Percentiles rank a stretch among this genome's conserved stretches.
phyloP scores from a whole-genome alignment of 92 coral and sea anemone species.

The Porites rus region DNA sequence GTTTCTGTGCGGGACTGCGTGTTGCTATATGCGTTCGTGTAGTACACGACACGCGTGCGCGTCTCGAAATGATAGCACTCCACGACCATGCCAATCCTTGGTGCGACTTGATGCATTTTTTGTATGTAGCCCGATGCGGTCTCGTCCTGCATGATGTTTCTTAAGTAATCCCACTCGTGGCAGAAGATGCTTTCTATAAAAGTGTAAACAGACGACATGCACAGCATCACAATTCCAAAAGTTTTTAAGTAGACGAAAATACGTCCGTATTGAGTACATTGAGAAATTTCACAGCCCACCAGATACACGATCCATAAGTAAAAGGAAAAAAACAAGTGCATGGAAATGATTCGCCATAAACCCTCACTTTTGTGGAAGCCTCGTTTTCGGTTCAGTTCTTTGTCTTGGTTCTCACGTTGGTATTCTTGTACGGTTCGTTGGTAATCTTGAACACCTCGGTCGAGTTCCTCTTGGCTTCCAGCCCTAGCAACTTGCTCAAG shows the following conservation, averaged over 20 bases:
- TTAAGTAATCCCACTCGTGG: slow-evolving; percentile 57
- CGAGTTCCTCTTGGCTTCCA: slow-evolving; percentile 19
- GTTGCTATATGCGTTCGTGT: slow-evolving; percentile 65
- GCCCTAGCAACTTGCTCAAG: slow-evolving; percentile 52
- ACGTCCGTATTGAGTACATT: slow-evolving; percentile 50
- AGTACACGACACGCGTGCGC: slow-evolving; percentile 57
- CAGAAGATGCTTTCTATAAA: slow-evolving; percentile 53
- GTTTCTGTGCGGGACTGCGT: slow-evolving; percentile 65
- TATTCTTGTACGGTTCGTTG: slow-evolving; percentile 30
- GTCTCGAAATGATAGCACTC: slow-evolving; percentile 68
- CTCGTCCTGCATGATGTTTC: slow-evolving; percentile 63
- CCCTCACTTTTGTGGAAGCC: slow-evolving; percentile 48
- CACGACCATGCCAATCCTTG: slow-evolving; percentile 46
- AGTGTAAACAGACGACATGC: slow-evolving; percentile 38
- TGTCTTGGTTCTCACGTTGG: slow-evolving; percentile 31
- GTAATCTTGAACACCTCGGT: slow-evolving; percentile 38
- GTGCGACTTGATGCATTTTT: slow-evolving; percentile 51
- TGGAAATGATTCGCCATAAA: slow-evolving; percentile 45
- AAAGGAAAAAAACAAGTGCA: slow-evolving; percentile 59
- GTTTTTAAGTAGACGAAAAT: slow-evolving; percentile 35
- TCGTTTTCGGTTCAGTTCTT: slow-evolving; percentile 39
- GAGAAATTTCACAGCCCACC: slow-evolving; percentile 53
- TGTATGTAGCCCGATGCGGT: slow-evolving; percentile 59
- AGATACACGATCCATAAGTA: slow-evolving; percentile 52
- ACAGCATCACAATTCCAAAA: slow-evolving; percentile 37